Evolutionary conservation across 2,888 invertebrate genomes (phyloP).

Genomic region (Tineola bisselliella): DNA sequence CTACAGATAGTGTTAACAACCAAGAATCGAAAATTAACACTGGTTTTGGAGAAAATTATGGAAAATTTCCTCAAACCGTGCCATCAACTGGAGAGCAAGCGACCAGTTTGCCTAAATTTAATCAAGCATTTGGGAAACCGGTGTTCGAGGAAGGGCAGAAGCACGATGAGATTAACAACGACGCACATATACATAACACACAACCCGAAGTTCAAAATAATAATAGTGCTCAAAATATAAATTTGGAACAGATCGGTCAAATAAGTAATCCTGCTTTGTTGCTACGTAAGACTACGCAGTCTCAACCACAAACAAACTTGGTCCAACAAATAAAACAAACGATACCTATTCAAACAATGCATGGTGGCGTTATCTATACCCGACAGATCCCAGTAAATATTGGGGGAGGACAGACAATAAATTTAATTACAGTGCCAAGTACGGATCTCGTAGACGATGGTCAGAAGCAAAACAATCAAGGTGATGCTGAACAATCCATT

Average conservation of each 20-base stretch:
- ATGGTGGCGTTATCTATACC: slow-evolving; percentile 77
- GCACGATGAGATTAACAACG: slow-evolving; percentile 33
- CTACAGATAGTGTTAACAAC: slow-evolving; percentile 32
- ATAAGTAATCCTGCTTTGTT: slow-evolving; percentile 49
- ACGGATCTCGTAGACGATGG: slow-evolving; percentile 53
- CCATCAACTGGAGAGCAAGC: slow-evolving; percentile 43
- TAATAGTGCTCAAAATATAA: slow-evolving; percentile 40
- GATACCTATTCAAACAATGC: slow-evolving; percentile 68
- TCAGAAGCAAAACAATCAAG: slow-evolving; percentile 37
- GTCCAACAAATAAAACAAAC: slow-evolving; percentile 62
- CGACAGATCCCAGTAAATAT: slow-evolving; percentile 75
- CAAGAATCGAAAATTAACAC: slow-evolving; percentile 34
- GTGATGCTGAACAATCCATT: slow-evolving; percentile 50
- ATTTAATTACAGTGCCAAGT: slow-evolving; percentile 64
- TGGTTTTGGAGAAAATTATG: slow-evolving; percentile 65
- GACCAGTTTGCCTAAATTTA: slow-evolving; percentile 76
- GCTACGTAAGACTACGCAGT: slow-evolving; percentile 38
- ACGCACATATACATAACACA: slow-evolving; percentile 28
- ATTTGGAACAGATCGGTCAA: slow-evolving; percentile 45
- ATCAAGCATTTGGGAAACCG: slow-evolving; percentile 81
- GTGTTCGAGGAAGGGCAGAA: slow-evolving; percentile 65
- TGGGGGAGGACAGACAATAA: slow-evolving; percentile 66
- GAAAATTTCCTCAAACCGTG: slow-evolving; percentile 60
- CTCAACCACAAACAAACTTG: slow-evolving; percentile 42
- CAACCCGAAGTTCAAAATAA: slow-evolving; percentile 27